These are phyloP conservation scores for Setophaga coronata DNA, from an alignment of 2,113 vertebrate genomes.

Conservation along the genomic window DNA sequence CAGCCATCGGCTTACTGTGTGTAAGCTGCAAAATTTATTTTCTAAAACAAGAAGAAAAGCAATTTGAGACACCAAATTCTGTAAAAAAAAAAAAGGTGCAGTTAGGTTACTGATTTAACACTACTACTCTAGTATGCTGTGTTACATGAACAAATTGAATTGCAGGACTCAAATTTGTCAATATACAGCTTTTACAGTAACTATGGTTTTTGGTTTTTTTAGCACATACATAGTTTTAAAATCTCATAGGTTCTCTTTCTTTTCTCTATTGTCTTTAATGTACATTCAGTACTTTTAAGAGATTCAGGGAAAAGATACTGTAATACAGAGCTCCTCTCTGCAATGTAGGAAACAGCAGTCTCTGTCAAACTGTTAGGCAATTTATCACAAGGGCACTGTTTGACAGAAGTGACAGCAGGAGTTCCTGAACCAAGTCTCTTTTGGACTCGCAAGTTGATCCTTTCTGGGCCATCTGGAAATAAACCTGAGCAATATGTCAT, in stretches of 20 bases:
- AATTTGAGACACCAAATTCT: not conserved
- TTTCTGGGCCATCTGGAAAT: constrained; percentile 28
- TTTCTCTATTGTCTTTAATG: not conserved
- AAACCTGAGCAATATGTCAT: constrained; percentile 1
- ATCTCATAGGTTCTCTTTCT: not conserved
- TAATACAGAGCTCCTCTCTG: not conserved
- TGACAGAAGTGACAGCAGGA: not conserved
- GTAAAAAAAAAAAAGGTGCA: not conserved
- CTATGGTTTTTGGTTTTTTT: not conserved
- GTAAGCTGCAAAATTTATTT: not conserved
- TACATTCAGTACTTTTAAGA: not conserved
- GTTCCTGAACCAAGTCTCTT: not conserved
- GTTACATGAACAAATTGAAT: not conserved
- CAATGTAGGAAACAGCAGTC: not conserved
- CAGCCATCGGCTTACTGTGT: not conserved
- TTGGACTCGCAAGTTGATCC: not conserved
- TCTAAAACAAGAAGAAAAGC: not conserved
- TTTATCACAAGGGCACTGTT: not conserved
- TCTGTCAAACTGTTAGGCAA: not conserved
- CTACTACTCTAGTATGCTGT: not conserved
- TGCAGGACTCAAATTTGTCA: not conserved
- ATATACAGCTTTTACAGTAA: not conserved
- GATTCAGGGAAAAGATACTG: not conserved
- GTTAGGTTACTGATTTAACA: not conserved
- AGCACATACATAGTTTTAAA: not conserved